These are phyloP conservation scores for Puffinus mauretanicus DNA, from an alignment of 2,113 vertebrate species.

Conservation along the genomic window DNA sequence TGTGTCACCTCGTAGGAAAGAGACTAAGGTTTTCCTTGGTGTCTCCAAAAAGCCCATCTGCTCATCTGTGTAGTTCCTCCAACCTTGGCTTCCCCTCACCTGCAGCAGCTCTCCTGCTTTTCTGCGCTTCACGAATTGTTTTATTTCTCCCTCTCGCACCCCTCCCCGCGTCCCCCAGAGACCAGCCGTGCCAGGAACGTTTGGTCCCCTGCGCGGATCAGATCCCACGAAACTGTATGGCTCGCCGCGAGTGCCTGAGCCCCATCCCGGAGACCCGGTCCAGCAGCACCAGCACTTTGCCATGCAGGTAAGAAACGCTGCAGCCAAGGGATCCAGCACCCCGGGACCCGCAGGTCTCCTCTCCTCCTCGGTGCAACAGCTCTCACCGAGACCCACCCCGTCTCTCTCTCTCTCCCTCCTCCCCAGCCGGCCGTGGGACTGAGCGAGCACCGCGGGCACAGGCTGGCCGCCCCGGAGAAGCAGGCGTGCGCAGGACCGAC, in stretches of 20 bases:
- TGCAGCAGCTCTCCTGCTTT: neutral
- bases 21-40: neutral
- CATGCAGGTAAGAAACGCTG: slow-evolving; percentile 79
- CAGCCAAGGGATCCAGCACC: neutral
- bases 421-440: slow-evolving; percentile 77
- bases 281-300: slow-evolving; percentile 81
- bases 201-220: slow-evolving; percentile 77
- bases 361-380: fast-evolving
- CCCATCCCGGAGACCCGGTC: slow-evolving; percentile 73
- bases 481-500: slow-evolving; percentile 77
- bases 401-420: neutral
- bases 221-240: slow-evolving; percentile 78
- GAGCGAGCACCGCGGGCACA: slow-evolving; percentile 77
- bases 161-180: neutral
- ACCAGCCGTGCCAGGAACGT: slow-evolving; percentile 74
- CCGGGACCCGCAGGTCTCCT: fast-evolving
- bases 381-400: neutral
- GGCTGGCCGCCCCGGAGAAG: slow-evolving; percentile 74
- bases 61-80: neutral
- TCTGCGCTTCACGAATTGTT: neutral
- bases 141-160: neutral
- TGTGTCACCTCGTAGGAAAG: neutral
- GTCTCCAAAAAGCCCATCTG: neutral
- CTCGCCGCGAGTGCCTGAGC: slow-evolving; percentile 76
- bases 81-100: neutral